A percentile compares a stretch with the other conserved stretches of the same genome.
Evolutionary conservation across 2,888 invertebrate genomes (phyloP).

Genomic region (Allacma fusca): DNA sequence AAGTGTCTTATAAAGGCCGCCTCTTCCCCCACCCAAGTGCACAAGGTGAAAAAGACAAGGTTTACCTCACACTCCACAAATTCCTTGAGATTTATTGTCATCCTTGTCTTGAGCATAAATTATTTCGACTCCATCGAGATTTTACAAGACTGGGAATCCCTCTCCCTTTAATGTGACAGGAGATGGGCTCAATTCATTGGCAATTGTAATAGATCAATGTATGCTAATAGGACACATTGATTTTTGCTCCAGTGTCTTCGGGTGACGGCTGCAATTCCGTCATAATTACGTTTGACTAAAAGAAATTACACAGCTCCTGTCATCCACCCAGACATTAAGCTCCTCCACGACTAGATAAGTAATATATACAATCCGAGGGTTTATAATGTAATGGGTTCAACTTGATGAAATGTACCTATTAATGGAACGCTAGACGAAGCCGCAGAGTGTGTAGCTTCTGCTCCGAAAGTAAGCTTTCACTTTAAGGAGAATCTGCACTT

Average conservation of each 20-base stretch:
- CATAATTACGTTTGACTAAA: no score
- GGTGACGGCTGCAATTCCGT: no score
- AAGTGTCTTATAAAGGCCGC: neutral
- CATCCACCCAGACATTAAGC: no score
- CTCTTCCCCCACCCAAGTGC: neutral
- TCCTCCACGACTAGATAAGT: no score
- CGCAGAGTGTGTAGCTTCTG: neutral
- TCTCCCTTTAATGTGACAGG: neutral
- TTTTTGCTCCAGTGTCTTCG: no score
- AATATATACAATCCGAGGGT: no score
- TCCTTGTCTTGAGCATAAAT: neutral
- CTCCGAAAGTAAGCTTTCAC: neutral
- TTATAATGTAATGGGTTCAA: no score
- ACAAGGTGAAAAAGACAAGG: neutral
- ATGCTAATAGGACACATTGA: neutral
- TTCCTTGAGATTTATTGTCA: slow-evolving; percentile 5
- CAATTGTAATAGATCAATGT: neutral
- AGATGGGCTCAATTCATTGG: neutral
- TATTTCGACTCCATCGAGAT: neutral
- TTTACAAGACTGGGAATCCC: neutral
- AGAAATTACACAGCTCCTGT: no score
- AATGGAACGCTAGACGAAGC: no score
- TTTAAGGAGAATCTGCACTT: neutral
- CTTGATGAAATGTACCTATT: no score
- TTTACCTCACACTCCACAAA: slow-evolving; percentile 12